Percentiles rank a stretch among this genome's conserved stretches.
Evolutionary conservation across 2,888 invertebrate species (phyloP).

Genomic region (Amiota communis): DNA sequence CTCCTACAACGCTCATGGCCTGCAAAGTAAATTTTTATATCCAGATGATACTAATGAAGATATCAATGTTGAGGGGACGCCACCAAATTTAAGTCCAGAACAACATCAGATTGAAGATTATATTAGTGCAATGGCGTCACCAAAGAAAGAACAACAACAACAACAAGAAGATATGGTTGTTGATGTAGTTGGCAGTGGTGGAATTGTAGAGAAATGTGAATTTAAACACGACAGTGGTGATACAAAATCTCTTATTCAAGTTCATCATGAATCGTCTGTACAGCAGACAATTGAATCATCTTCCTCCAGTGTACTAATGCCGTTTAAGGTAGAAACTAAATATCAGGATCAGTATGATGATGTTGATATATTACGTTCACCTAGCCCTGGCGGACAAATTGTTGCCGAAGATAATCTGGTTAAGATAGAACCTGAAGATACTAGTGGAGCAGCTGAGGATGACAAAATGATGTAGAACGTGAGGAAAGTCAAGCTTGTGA

Average conservation of each 20-base stretch:
- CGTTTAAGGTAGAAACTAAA: constrained; percentile 32
- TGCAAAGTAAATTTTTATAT: too few species aligned
- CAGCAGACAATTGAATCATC: not conserved
- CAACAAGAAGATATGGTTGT: constrained; percentile 50
- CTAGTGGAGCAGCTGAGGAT: constrained; percentile 66
- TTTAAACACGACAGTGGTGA: constrained; percentile 38
- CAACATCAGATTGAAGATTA: constrained; percentile 35
- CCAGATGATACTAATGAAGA: constrained; percentile 30
- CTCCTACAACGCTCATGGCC: too few species aligned
- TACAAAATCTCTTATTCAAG: not conserved
- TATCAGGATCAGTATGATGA: constrained; percentile 68
- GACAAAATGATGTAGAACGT: constrained; percentile 71
- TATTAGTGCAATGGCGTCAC: constrained; percentile 28
- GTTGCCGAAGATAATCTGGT: constrained; percentile 71
- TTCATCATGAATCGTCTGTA: too few species aligned
- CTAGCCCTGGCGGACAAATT: constrained; percentile 69
- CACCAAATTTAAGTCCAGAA: not conserved
- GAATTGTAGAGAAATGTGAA: constrained; percentile 39
- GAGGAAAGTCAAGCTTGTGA: constrained; percentile 69
- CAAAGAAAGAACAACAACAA: constrained; percentile 17
- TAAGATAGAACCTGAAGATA: constrained; percentile 72
- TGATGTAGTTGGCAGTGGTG: constrained; percentile 54
- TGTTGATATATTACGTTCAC: constrained; percentile 70
- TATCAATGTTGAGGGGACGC: not conserved
- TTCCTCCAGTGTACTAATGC: constrained; percentile 1